Conservation (phyloP, 2,888 invertebrate species). For the Melanostoma scalare region DNA sequence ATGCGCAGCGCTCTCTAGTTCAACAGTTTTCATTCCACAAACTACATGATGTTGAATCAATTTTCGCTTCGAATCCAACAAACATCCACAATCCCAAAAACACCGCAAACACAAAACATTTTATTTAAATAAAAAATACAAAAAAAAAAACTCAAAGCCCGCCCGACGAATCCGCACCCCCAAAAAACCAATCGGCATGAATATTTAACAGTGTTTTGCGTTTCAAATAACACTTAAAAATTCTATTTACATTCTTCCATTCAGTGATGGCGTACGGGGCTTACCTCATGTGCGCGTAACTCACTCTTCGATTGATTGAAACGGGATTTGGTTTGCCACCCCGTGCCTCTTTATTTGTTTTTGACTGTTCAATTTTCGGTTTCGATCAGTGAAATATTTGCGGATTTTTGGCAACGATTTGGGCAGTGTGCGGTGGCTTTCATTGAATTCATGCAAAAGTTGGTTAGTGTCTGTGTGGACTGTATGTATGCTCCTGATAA, state of each 20-base stretch:
- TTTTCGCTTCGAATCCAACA: too few species aligned
- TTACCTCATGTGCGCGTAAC: neutral
- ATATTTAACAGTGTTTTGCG: constrained; percentile 72
- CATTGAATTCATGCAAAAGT: constrained; percentile 20
- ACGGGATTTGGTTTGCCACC: constrained; percentile 4
- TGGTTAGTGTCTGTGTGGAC: constrained; percentile 16
- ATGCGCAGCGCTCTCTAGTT: too few species aligned
- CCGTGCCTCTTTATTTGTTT: constrained; percentile 56
- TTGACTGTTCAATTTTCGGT: constrained; percentile 71
- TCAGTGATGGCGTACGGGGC: neutral
- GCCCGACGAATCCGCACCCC: neutral
- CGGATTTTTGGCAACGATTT: constrained; percentile 69
- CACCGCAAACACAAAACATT: too few species aligned
- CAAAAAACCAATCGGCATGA: constrained; percentile 67
- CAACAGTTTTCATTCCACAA: too few species aligned
- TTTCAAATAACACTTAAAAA: constrained; percentile 72
- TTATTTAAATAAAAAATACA: too few species aligned
- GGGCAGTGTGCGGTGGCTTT: constrained; percentile 45
- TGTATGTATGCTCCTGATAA: constrained; percentile 43
- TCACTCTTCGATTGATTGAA: constrained; percentile 39
- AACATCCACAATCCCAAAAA: too few species aligned
- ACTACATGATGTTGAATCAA: too few species aligned
- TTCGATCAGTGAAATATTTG: constrained; percentile 72
- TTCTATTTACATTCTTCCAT: constrained; percentile 69
- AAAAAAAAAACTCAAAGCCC: too few species aligned